A percentile compares a stretch with the other conserved stretches of the same genome.
Evolutionary conservation across 2,113 vertebrate species (phyloP).

Genomic region (Mormyrus lacerda): DNA sequence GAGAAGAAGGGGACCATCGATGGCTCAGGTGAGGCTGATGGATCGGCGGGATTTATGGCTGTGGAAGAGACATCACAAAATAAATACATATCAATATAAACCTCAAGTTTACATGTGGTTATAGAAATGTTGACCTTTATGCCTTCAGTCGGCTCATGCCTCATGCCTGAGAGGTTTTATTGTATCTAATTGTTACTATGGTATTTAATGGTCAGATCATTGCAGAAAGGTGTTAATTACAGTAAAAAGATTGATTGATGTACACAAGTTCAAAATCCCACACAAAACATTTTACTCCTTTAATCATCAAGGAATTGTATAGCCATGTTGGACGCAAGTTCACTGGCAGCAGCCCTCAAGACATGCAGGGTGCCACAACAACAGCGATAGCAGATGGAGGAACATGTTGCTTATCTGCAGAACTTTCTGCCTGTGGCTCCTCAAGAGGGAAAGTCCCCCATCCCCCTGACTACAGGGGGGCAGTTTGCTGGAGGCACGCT

Average conservation of each 20-base stretch:
- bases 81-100: not conserved
- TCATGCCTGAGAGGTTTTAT: not conserved
- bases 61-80: constrained; percentile 2
- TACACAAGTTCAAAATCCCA: not conserved
- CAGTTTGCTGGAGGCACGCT: not conserved
- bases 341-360: not conserved
- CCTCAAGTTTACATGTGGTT: not conserved
- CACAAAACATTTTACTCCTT: not conserved
- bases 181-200: not conserved
- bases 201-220: not conserved
- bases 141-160: not conserved
- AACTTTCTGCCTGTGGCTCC: constrained; percentile 7
- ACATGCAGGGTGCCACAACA: not conserved
- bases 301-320: not conserved
- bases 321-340: not conserved
- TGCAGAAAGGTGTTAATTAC: not conserved
- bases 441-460: constrained; percentile 1
- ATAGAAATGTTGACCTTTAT: not conserved
- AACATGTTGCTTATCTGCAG: constrained; percentile 33
- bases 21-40: not conserved
- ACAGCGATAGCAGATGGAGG: constrained; percentile 35
- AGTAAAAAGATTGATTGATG: not conserved
- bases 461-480: not conserved
- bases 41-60: constrained; percentile 27
- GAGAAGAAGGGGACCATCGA: constrained; percentile 25